phyloP scores from a whole-genome alignment of 1,140 invertebrate species.

The Zaprionus lachaisei region DNA sequence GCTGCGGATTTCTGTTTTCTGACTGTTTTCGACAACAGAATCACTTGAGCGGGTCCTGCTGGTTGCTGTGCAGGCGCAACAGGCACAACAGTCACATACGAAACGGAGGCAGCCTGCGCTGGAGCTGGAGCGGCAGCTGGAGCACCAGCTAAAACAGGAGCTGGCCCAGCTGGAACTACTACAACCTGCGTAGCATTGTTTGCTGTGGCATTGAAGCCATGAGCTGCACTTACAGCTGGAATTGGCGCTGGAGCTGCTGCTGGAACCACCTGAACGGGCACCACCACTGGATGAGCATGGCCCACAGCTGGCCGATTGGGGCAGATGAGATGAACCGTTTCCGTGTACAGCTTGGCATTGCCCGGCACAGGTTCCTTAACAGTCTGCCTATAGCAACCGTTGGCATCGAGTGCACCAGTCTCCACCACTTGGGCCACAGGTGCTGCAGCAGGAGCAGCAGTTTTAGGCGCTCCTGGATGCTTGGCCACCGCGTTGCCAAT shows the following conservation, averaged over 20 bases:
- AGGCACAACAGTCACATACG: background rate
- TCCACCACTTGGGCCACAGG: constrained; percentile 56
- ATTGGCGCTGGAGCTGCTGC: background rate
- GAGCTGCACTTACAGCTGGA: background rate
- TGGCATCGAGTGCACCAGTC: constrained; percentile 46
- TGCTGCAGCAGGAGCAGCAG: constrained; percentile 23
- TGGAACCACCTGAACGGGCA: constrained; percentile 7
- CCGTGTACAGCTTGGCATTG: constrained; percentile 52
- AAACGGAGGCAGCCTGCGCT: background rate
- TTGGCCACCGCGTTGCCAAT: constrained; percentile 45
- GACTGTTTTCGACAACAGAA: constrained; percentile 35
- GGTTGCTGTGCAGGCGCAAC: background rate
- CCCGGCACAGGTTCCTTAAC: constrained; percentile 51
- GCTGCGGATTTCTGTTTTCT: constrained; percentile 36
- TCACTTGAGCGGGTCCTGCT: constrained; percentile 15
- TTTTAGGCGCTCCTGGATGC: constrained; percentile 16
- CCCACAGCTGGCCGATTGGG: constrained; percentile 36
- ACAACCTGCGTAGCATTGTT: background rate
- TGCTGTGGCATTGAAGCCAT: background rate
- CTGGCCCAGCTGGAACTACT: background rate
- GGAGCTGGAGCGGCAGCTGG: background rate
- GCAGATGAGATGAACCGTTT: constrained; percentile 62
- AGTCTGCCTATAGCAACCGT: constrained; percentile 66
- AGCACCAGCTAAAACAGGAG: background rate
- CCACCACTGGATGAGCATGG: background rate